These are phyloP conservation scores for Chromis chromis DNA, from an alignment of 2,797 vertebrate species.

Conservation along the genomic window DNA sequence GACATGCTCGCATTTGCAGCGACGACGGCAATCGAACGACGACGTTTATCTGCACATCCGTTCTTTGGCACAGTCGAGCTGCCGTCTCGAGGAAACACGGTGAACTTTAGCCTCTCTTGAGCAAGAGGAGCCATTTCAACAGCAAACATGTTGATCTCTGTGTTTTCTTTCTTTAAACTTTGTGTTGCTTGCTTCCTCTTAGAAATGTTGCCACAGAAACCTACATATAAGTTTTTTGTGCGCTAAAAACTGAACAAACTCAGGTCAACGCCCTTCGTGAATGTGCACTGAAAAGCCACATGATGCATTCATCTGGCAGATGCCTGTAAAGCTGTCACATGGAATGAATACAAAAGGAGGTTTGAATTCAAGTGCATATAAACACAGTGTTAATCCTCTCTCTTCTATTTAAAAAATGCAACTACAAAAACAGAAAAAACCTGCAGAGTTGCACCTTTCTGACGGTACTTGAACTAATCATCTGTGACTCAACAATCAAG, in stretches of 20 bases:
- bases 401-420: too few species aligned
- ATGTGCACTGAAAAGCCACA: constrained; percentile 6
- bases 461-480: too few species aligned
- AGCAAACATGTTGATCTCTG: constrained; percentile 7
- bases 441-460: too few species aligned
- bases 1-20: neutral
- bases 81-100: constrained; percentile 15
- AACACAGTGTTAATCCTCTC: neutral
- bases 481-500: too few species aligned
- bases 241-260: neutral
- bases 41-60: neutral
- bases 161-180: constrained; percentile 25
- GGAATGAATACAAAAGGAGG: neutral
- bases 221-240: too few species aligned
- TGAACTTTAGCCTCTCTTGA: constrained; percentile 59
- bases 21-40: too few species aligned
- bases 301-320: neutral
- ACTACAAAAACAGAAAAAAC: too few species aligned
- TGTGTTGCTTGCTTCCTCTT: constrained; percentile 8
- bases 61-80: constrained; percentile 17
- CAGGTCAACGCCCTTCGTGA: neutral
- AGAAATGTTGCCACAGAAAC: neutral
- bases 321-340: neutral
- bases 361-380: neutral
- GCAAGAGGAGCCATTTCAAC: constrained; percentile 55